Percentiles rank a stretch among this genome's conserved stretches.
Conservation (phyloP, 2,113 vertebrate species). For the Larimichthys polyactis region DNA sequence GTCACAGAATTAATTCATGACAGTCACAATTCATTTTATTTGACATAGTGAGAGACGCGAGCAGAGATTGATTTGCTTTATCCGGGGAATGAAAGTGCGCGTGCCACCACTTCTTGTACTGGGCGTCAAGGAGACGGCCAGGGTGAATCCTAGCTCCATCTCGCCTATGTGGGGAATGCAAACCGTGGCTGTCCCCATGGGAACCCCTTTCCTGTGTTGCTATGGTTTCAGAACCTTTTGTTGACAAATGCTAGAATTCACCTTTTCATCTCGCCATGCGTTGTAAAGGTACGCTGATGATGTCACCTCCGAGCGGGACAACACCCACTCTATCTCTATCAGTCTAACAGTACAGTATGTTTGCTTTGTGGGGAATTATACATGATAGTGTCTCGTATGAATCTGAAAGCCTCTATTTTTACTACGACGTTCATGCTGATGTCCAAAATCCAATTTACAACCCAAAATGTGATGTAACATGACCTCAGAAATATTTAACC, state of each 20-base stretch:
- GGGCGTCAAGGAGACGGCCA: slow-evolving; percentile 29
- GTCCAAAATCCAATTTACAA: background rate
- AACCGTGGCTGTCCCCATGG: slow-evolving; percentile 53
- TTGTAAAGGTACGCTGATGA: slow-evolving; percentile 17
- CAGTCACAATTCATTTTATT: background rate
- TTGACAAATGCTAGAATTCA: slow-evolving; percentile 43
- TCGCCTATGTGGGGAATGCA: slow-evolving; percentile 71
- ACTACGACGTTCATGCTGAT: background rate
- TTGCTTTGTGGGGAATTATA: background rate
- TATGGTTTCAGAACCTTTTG: slow-evolving; percentile 53
- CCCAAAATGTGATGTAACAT: background rate
- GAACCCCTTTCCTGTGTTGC: slow-evolving; percentile 51
- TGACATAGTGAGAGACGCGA: background rate
- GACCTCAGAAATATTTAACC: slow-evolving; percentile 40
- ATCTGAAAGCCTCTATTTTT: background rate
- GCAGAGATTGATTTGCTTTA: slow-evolving; percentile 1
- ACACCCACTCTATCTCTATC: background rate
- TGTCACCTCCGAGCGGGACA: slow-evolving; percentile 12
- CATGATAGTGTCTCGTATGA: background rate
- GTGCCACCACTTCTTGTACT: slow-evolving; percentile 24
- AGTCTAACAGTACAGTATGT: background rate
- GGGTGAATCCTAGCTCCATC: slow-evolving; percentile 35
- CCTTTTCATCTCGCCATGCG: slow-evolving; percentile 3
- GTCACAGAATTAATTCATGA: background rate
- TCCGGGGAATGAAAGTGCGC: background rate